Evolutionary conservation across 37 sponge, comb jelly and placozoan genomes (phyloP).

Genomic region (Cladorhizidae sp.): DNA sequence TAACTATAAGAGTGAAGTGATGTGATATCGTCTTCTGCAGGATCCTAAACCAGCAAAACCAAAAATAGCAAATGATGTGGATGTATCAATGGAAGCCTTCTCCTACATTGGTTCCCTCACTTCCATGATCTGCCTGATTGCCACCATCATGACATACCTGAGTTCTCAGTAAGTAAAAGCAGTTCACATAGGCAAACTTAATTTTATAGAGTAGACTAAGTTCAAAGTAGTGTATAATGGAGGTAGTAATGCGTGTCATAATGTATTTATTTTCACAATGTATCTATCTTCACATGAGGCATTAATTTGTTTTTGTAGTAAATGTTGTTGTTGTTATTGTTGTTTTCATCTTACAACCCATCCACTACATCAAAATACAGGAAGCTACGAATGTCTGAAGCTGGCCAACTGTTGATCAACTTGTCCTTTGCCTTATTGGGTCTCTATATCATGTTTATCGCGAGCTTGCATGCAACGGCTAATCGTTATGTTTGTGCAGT

Average conservation of each 20-base stretch:
- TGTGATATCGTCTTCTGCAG: background rate
- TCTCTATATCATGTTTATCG: conserved; percentile 40
- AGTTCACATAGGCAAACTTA: too few relatives aligned
- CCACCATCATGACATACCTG: conserved; percentile 8
- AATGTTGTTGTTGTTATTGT: too few relatives aligned
- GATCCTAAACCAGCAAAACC: conserved; percentile 5
- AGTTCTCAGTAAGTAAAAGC: conserved; percentile 8
- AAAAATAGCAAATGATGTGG: background rate
- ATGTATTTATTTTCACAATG: background rate
- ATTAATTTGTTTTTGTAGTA: too few relatives aligned
- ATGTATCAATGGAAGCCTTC: background rate
- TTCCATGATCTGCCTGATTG: conserved; percentile 1
- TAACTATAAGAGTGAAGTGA: background rate
- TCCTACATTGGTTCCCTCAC: conserved; percentile 5
- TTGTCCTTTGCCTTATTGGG: conserved; percentile 37
- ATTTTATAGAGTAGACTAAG: too few relatives aligned
- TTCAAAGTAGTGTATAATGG: background rate
- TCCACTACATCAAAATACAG: background rate
- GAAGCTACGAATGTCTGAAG: background rate
- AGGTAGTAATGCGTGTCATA: background rate
- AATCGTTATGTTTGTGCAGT: conserved; percentile 16
- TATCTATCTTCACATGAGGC: background rate
- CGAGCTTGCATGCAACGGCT: background rate
- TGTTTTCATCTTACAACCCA: too few relatives aligned
- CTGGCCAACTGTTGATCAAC: conserved; percentile 21